Evolutionary conservation across 2,797 vertebrate genomes (phyloP).

Genomic region (Danio jaintianensis): DNA sequence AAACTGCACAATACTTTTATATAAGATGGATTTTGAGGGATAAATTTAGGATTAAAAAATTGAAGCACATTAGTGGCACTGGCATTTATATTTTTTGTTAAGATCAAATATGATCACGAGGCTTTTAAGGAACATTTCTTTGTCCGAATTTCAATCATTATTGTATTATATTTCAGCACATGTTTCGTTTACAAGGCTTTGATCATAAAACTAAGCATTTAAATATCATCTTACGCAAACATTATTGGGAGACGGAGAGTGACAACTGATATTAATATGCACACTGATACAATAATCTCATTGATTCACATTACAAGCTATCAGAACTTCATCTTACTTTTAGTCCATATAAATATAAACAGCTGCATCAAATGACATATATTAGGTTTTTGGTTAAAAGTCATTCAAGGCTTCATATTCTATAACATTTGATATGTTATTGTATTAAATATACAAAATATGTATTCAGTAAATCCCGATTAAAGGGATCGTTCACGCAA

Average conservation of each 20-base stretch:
- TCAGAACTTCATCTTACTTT: background rate
- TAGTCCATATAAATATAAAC: background rate
- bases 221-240: background rate
- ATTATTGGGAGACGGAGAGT: background rate
- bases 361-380: background rate
- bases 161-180: background rate
- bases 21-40: background rate
- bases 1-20: slow-evolving; percentile 16
- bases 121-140: background rate
- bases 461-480: no score
- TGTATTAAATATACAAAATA: no score
- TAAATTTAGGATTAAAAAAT: no score
- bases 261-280: background rate
- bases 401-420: no score
- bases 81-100: no score
- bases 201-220: background rate
- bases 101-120: background rate
- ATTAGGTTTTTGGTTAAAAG: no score
- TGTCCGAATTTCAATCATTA: background rate
- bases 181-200: background rate
- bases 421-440: no score
- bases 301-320: background rate
- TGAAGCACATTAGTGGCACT: no score
- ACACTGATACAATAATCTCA: background rate
- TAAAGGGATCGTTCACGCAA: no score